phyloP scores from a whole-genome alignment of 2,888 invertebrate species.

The Epinotia brunnichana region DNA sequence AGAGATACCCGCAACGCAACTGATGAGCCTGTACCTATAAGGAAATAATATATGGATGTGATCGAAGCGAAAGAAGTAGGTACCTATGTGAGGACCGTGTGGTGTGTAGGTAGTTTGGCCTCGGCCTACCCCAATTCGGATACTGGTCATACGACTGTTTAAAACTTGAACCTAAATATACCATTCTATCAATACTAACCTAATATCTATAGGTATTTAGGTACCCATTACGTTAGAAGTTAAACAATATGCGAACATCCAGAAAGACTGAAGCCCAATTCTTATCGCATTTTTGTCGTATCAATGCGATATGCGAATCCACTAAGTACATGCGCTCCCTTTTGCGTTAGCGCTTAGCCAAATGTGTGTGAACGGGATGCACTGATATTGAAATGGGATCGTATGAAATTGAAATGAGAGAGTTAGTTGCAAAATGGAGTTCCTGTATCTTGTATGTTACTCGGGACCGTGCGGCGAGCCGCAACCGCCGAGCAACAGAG shows the following conservation, averaged over 20 bases:
- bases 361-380: too few relatives aligned
- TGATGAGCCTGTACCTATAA: too few relatives aligned
- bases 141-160: too few relatives aligned
- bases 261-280: background rate
- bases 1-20: too few relatives aligned
- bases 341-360: background rate
- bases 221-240: background rate
- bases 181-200: background rate
- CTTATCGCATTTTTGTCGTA: background rate
- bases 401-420: background rate
- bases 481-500: conserved; percentile 26
- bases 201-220: background rate
- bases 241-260: conserved; percentile 35
- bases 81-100: too few relatives aligned
- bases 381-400: background rate
- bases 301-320: background rate
- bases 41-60: too few relatives aligned
- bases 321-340: background rate
- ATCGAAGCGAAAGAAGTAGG: too few relatives aligned
- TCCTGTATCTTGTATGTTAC: conserved; percentile 19
- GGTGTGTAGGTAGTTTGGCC: too few relatives aligned
- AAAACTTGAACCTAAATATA: conserved; percentile 22
- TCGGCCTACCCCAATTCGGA: too few relatives aligned
- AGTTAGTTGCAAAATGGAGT: background rate
- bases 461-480: conserved; percentile 26